These are phyloP conservation scores for Pollachius pollachius DNA, from an alignment of 2,113 vertebrate genomes.

Conservation along the genomic window DNA sequence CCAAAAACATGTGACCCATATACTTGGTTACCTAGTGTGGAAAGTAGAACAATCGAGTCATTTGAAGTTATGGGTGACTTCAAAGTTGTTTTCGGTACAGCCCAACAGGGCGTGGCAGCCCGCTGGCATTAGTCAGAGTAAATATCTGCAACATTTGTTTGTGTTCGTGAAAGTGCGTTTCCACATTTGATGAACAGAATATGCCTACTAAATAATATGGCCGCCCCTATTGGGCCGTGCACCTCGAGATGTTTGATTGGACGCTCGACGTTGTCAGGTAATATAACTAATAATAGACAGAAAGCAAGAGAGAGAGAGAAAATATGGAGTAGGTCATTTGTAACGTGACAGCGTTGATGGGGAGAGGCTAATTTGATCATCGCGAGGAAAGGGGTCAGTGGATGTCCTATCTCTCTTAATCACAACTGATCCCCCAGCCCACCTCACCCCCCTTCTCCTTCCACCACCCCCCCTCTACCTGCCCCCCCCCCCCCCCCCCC, in stretches of 20 bases:
- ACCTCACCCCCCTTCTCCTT: slow-evolving; percentile 15
- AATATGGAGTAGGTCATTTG: slow-evolving; percentile 22
- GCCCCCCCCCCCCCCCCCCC: slow-evolving; percentile 3
- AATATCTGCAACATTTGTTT: slow-evolving; percentile 41
- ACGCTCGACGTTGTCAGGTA: neutral
- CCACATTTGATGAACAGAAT: slow-evolving; percentile 40
- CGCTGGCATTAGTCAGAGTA: slow-evolving; percentile 49
- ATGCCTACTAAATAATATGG: neutral
- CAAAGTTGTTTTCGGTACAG: slow-evolving; percentile 43
- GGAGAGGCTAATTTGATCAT: slow-evolving; percentile 36
- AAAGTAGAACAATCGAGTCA: slow-evolving; percentile 70
- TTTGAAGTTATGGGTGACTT: slow-evolving; percentile 68
- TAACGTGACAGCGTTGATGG: slow-evolving; percentile 32
- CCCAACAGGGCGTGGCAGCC: slow-evolving; percentile 57
- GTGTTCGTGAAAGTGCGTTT: slow-evolving; percentile 59
- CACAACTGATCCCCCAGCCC: slow-evolving; percentile 1
- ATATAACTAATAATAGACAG: neutral
- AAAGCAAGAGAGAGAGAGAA: neutral
- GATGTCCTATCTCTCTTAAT: slow-evolving; percentile 24
- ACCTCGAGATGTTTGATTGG: neutral
- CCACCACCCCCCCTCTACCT: slow-evolving; percentile 19
- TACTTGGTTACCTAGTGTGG: slow-evolving; percentile 55
- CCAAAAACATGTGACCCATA: slow-evolving; percentile 70
- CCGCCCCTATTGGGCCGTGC: neutral
- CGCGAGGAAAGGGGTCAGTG: slow-evolving; percentile 24